phyloP scores from a whole-genome alignment of 2,113 vertebrate genomes.

The Pterophyllum scalare region DNA sequence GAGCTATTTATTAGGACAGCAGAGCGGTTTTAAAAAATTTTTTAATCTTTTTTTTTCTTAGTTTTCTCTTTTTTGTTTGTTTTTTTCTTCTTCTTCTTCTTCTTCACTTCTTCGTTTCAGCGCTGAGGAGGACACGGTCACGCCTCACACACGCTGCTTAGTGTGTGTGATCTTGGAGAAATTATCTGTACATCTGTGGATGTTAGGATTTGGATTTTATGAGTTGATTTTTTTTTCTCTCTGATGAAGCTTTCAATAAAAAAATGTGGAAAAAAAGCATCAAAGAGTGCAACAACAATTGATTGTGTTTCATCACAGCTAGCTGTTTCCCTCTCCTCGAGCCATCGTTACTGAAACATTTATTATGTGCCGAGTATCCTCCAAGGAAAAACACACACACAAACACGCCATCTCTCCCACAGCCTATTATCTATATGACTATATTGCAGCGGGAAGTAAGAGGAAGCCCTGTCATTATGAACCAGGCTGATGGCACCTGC shows the following conservation, averaged over 20 bases:
- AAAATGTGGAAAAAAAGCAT: conserved; percentile 78
- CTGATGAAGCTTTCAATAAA: conserved; percentile 99
- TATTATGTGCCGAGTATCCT: conserved; percentile 46
- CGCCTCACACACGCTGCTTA: conserved; percentile 69
- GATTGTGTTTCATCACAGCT: conserved; percentile 25
- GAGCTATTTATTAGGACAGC: conserved; percentile 86
- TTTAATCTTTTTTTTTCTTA: conserved; percentile 41
- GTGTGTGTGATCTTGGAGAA: conserved; percentile 76
- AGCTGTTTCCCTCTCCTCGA: conserved; percentile 38
- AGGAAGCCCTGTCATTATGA: conserved; percentile 66
- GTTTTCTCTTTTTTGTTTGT: neutral
- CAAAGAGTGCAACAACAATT: conserved; percentile 23
- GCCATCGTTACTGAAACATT: conserved; percentile 40
- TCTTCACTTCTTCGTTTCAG: conserved; percentile 65
- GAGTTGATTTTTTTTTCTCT: conserved; percentile 81
- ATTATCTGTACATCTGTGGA: conserved; percentile 94
- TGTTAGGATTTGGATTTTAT: conserved; percentile 93
- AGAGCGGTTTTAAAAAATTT: conserved; percentile 75
- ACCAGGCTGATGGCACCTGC: conserved; percentile 66
- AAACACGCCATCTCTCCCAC: conserved; percentile 18
- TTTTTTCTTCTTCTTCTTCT: conserved; percentile 25
- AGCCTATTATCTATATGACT: conserved; percentile 69
- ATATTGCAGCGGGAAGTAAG: conserved; percentile 63
- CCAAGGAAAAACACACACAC: conserved; percentile 27
- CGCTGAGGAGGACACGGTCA: conserved; percentile 71